Evolutionary conservation across 2,888 invertebrate genomes (phyloP), one percentile per base, ranked within the genome.

Genomic region (Drosophila siamana): DNA sequence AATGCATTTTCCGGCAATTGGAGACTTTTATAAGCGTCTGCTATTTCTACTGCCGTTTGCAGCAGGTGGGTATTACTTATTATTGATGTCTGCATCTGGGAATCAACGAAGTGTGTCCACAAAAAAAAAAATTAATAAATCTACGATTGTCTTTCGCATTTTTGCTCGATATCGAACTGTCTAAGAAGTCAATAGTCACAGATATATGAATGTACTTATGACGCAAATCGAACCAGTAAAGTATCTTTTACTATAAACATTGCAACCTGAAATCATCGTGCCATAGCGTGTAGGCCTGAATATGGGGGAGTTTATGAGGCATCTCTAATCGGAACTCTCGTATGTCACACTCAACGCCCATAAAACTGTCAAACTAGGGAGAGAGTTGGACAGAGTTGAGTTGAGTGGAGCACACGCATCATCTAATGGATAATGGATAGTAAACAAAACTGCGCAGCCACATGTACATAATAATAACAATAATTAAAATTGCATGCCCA

Each of bases 401-500:
- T 6, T 6, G 26, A 26, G 52, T 4, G 13, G 33, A 13, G 65
- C 63, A 51, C 33, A 64, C 57, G 47, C 50, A 67, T 63, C 69
- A 61, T 68, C 65, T 81, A 84, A 81, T 82, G 82, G 80, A 82
- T 84, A 82, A 82, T 82, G 84, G 80, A 82, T 69, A 48, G 78
- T 67, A 82, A 82, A 80, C 82, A 84, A 76, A 51, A n/a, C 66
- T 50, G 68, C 40, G 11, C 69, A 61, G 70, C 36, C 62, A 51
- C 67, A 68, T 74, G 78, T 74, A 82, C 82, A 83, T 80, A 83
- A 83, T 78, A 83, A 84, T 84, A 78, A 84, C 74, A 83, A 78
- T 76, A 83, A 83, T 83, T 85, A 85, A 78, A 80, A 80, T 82
- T 74, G 78, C 82, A 82, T 84, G 76, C 82, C 55, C 82, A 82